Evolutionary conservation across 2,113 vertebrate genomes (phyloP).

Genomic region (Spilogale gracilis): DNA sequence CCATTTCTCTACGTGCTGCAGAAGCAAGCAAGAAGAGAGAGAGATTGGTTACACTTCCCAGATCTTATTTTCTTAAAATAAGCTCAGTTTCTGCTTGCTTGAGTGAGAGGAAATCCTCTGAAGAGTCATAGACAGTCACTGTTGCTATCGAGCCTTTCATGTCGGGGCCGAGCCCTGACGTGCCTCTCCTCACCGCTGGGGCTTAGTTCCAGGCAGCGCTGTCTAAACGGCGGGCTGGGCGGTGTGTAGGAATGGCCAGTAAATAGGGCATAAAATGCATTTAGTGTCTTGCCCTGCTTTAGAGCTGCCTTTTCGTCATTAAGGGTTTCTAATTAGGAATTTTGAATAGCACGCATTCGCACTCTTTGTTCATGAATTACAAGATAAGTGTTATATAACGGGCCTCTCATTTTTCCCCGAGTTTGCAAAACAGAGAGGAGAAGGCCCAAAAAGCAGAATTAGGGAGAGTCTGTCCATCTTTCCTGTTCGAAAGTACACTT

Average conservation of each 20-base stretch:
- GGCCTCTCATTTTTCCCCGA: background rate
- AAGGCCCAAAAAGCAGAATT: background rate
- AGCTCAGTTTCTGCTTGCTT: background rate
- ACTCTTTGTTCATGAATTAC: conserved; percentile 18
- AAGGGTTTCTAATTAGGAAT: conserved; percentile 59
- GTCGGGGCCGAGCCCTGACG: background rate
- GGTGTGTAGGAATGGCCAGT: rapidly evolving
- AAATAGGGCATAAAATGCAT: background rate
- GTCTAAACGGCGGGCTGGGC: background rate
- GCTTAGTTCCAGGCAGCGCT: background rate
- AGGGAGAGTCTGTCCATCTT: background rate
- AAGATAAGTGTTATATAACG: background rate
- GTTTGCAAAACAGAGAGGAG: conserved; percentile 8
- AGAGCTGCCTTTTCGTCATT: background rate
- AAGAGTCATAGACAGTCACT: background rate
- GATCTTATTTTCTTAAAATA: conserved; percentile 50
- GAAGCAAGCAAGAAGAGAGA: background rate
- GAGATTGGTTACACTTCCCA: background rate
- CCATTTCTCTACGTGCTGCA: background rate
- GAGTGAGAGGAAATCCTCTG: background rate
- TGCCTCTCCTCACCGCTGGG: background rate
- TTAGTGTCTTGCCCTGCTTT: background rate
- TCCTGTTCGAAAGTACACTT: background rate
- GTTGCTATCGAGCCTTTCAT: background rate
- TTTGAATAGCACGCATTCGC: background rate